phyloP scores from a whole-genome alignment of 2,888 invertebrate genomes.

The Dioctria rufipes region DNA sequence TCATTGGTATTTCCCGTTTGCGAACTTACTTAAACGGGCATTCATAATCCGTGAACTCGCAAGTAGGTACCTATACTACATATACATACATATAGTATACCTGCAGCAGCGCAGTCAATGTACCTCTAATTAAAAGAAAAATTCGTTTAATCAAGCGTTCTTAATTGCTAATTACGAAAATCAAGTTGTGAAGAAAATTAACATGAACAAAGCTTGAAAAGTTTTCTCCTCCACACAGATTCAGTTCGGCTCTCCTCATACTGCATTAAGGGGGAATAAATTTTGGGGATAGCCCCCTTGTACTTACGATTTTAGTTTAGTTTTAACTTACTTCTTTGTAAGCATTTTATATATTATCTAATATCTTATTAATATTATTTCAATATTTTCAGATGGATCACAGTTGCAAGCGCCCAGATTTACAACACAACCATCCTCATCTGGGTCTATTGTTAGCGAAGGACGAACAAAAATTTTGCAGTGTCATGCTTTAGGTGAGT shows the following conservation, averaged over 20 bases:
- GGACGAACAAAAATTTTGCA: conserved; percentile 93
- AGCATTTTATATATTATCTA: background rate
- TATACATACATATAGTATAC: no score
- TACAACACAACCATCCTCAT: conserved; percentile 88
- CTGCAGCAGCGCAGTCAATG: background rate
- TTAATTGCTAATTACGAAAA: conserved; percentile 38
- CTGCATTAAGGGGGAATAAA: no score
- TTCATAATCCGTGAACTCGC: no score
- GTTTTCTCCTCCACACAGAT: conserved; percentile 5
- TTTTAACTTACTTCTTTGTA: background rate
- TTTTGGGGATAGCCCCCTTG: background rate
- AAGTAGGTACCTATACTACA: no score
- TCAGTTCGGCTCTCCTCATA: background rate
- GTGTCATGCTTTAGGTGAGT: conserved; percentile 91
- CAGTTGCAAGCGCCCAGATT: conserved; percentile 86
- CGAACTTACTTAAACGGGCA: no score
- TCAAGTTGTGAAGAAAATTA: conserved; percentile 43
- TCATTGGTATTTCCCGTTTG: no score
- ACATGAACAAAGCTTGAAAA: conserved; percentile 5
- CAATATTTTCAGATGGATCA: conserved; percentile 64
- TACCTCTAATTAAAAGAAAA: conserved; percentile 14
- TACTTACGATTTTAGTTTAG: background rate
- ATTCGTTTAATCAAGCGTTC: conserved; percentile 32
- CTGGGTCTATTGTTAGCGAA: conserved; percentile 88
- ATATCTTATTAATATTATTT: background rate